These are phyloP conservation scores for Drosophila neotestacea DNA, from an alignment of 2,888 invertebrate genomes.

Conservation along the genomic window DNA sequence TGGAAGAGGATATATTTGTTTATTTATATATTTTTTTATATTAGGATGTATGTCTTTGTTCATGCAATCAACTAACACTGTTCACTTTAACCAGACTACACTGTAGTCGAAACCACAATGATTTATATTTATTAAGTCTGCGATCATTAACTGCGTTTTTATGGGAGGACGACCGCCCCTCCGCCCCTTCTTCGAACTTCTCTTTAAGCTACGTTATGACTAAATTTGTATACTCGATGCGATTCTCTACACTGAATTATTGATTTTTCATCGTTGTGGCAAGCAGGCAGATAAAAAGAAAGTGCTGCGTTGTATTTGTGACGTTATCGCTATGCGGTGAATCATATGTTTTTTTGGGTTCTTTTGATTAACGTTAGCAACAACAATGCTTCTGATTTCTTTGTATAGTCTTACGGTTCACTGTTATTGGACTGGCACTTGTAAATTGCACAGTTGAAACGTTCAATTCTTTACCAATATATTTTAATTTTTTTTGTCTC, in stretches of 20 bases:
- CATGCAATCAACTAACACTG: too few relatives aligned
- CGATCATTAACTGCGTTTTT: not conserved
- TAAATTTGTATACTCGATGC: constrained; percentile 35
- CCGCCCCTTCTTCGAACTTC: constrained; percentile 6
- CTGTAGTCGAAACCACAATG: constrained; percentile 1
- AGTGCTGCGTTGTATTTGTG: constrained; percentile 64
- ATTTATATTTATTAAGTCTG: not conserved
- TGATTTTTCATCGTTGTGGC: constrained; percentile 62
- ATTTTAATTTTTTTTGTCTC: constrained; percentile 20
- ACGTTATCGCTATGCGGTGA: not conserved
- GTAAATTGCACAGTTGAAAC: constrained; percentile 12
- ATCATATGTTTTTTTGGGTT: not conserved
- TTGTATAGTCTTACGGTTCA: constrained; percentile 3
- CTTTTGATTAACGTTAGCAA: not conserved
- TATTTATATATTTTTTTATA: too few relatives aligned
- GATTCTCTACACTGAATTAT: constrained; percentile 55
- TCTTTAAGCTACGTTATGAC: constrained; percentile 24
- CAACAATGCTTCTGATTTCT: not conserved
- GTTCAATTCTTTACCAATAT: constrained; percentile 21
- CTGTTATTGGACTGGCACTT: not conserved
- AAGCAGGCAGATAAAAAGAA: constrained; percentile 51
- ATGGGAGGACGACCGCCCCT: not conserved
- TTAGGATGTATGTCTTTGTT: too few relatives aligned
- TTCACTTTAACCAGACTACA: too few relatives aligned
- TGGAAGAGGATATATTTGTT: too few relatives aligned